phyloP scores from a whole-genome alignment of 2,888 invertebrate species.

The Drosophila anceps region DNA sequence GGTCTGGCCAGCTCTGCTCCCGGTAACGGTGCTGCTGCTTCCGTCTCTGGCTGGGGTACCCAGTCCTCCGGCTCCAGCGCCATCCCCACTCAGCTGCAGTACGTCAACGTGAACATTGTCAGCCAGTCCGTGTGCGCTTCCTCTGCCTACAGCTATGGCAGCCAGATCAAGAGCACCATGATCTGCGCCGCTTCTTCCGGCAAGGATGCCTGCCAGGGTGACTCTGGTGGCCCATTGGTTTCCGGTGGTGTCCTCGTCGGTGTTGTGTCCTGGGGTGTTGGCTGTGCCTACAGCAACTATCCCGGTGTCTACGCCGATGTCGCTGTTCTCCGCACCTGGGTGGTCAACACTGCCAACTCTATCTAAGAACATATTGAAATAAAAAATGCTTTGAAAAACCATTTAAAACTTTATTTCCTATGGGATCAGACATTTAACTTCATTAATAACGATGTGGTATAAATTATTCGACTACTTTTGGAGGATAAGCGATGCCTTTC shows the following conservation, averaged over 20 bases:
- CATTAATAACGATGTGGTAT: too few relatives aligned
- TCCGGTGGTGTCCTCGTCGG: slow-evolving; percentile 60
- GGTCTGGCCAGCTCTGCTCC: slow-evolving; percentile 82
- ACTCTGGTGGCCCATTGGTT: slow-evolving; percentile 79
- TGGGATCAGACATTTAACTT: too few relatives aligned
- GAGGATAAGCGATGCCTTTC: too few relatives aligned
- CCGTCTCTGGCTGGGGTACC: slow-evolving; percentile 76
- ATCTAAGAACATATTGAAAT: slow-evolving; percentile 30
- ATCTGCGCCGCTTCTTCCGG: slow-evolving; percentile 64
- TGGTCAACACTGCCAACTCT: slow-evolving; percentile 28
- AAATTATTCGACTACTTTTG: too few relatives aligned
- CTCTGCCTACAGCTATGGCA: slow-evolving; percentile 82
- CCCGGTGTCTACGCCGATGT: slow-evolving; percentile 69
- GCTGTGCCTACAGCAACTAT: slow-evolving; percentile 65
- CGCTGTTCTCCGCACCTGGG: slow-evolving; percentile 56
- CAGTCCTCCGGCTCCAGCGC: slow-evolving; percentile 68
- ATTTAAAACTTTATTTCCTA: not conserved
- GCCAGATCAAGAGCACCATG: slow-evolving; percentile 54
- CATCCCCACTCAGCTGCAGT: slow-evolving; percentile 83
- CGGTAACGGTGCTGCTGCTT: slow-evolving; percentile 57
- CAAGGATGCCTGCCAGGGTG: slow-evolving; percentile 74
- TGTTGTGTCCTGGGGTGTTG: slow-evolving; percentile 78
- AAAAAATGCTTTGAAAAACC: not conserved
- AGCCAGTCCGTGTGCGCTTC: slow-evolving; percentile 83
- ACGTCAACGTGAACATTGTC: slow-evolving; percentile 85